A percentile compares a stretch with the other conserved stretches of the same genome.
phyloP scores from a whole-genome alignment of 37 sponge, comb jelly and placozoan genomes.

The Ianthella basta region DNA sequence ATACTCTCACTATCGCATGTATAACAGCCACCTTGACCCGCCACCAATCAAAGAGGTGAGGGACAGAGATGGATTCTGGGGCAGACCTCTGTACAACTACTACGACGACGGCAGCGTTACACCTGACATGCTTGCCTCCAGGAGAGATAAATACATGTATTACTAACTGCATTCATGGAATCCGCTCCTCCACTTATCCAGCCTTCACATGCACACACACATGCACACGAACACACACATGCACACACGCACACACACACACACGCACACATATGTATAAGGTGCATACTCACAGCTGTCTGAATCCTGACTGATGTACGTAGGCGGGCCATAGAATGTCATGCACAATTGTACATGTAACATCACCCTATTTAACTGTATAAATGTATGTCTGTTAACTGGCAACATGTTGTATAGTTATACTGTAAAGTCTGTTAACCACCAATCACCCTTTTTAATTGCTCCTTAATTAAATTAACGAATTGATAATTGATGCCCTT shows the following conservation, averaged over 20 bases:
- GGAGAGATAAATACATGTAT: neutral
- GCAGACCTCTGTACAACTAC: constrained; percentile 3
- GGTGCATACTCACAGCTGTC: neutral
- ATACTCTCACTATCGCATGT: neutral
- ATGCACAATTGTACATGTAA: too few species aligned
- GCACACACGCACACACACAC: neutral
- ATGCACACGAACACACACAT: neutral
- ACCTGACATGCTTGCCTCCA: too few species aligned
- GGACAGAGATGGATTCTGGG: constrained; percentile 13
- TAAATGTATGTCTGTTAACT: neutral
- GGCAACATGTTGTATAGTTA: neutral
- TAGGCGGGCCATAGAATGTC: too few species aligned
- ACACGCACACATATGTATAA: neutral
- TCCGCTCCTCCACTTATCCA: neutral
- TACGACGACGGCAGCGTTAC: neutral
- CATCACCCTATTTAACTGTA: too few species aligned
- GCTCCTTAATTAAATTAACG: neutral
- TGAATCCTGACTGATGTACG: too few species aligned
- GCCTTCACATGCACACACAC: neutral
- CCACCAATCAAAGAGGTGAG: neutral
- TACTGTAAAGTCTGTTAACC: neutral
- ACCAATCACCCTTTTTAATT: neutral
- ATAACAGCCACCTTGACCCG: neutral
- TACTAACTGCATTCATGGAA: neutral
- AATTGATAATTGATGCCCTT: neutral